Evolutionary conservation across 2,888 invertebrate genomes (phyloP), one percentile per base, ranked within the genome.

Genomic region (Phragmatobia fuliginosa): DNA sequence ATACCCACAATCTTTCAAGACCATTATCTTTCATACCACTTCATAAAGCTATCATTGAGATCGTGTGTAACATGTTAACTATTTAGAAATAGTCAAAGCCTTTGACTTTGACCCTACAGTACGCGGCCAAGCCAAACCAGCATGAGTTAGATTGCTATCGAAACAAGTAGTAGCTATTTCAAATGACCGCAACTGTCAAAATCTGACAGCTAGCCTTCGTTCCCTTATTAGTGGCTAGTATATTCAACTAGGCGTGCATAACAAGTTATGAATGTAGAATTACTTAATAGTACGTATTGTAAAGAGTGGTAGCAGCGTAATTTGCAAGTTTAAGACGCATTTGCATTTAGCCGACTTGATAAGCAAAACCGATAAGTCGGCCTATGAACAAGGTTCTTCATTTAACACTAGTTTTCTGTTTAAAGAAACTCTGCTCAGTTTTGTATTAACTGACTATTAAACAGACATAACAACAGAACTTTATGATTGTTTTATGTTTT

Each of bases 141-240:
- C 41, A 4, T 11, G 14, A 36, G 28, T 28, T 28, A 58, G 63
- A 64, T 68, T 49, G 58, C 10, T 58, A 62, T 71, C 59, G 65
- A 67, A 77, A 67, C 61, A 14, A 70, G 66, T 66, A 68, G 69
- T 64, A 68, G 67, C 21, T 62, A 73, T 74, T 74, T 73, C 68
- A 76, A 68, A 60, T 61, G 72, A 58, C 65, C 70, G 41, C 49
- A 59, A 64, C 79, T 73, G 79, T 77, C 73, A 80, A 75, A 76
- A 70, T 73, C 49, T 73, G 80, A 73, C 73, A 73, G 71, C 59
- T 73, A 80, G 70, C 80, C 75, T 75, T 76, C 78, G 71, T 45
- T 64, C 66, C 70, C 70, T 70, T 73, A 65, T 73, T 75, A 79
- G 72, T 25, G 52, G 28, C 1, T 52, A 36, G 18, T 32, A 36